Evolutionary conservation across 30 jellyfish, hydroid and myxozoan species (phyloP).

Genomic region (Catostylus mosaicus): DNA sequence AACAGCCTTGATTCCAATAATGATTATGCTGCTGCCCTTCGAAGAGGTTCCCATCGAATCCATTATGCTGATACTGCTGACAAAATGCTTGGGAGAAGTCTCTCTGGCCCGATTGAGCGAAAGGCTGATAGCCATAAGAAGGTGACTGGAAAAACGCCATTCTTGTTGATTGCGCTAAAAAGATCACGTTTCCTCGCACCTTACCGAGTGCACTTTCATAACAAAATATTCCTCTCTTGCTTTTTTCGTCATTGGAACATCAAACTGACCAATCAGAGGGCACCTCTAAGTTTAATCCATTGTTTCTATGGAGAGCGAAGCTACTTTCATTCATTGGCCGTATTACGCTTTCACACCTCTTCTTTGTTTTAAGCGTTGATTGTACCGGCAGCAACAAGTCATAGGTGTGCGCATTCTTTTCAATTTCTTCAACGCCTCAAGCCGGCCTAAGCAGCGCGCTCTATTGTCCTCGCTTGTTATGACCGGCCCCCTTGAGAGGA

Average conservation of each 20-base stretch:
- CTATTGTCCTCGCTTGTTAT: neutral
- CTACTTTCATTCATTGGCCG: conserved; percentile 63
- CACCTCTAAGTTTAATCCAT: conserved; percentile 15
- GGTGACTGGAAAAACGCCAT: conserved; percentile 69
- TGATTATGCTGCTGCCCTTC: conserved; percentile 36
- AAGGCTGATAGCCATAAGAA: conserved; percentile 23
- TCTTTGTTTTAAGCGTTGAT: conserved; percentile 51
- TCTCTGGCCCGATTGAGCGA: conserved; percentile 7
- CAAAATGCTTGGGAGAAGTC: conserved; percentile 23
- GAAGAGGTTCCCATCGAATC: conserved; percentile 14
- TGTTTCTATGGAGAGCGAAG: conserved; percentile 59
- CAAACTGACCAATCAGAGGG: conserved; percentile 55
- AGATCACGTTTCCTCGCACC: conserved; percentile 69
- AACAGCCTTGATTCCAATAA: conserved; percentile 15
- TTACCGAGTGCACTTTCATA: conserved; percentile 30
- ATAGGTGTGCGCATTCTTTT: conserved; percentile 29
- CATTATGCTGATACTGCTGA: conserved; percentile 12
- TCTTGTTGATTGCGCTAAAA: conserved; percentile 60
- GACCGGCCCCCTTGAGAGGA: conserved; percentile 12
- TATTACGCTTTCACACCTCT: conserved; percentile 71
- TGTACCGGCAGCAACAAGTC: conserved; percentile 59
- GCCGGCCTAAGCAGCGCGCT: conserved; percentile 6
- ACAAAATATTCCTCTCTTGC: conserved; percentile 29
- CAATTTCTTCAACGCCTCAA: conserved; percentile 7
- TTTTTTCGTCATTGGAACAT: conserved; percentile 2